These are phyloP conservation scores for Gallinago jamesoni DNA, from an alignment of 2,113 vertebrate genomes.

Conservation along the genomic window DNA sequence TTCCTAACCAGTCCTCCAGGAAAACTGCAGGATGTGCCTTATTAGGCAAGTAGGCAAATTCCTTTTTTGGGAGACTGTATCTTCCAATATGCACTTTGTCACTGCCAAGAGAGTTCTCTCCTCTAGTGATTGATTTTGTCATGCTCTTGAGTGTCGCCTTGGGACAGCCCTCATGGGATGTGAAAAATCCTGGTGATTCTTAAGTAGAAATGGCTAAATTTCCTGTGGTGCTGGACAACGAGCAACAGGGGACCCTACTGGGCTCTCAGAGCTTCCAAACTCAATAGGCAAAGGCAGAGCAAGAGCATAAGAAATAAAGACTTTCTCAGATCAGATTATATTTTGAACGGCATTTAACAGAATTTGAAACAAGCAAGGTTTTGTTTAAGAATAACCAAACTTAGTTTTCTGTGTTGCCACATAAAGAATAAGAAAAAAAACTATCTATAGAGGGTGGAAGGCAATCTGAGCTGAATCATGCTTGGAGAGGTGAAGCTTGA, in stretches of 20 bases:
- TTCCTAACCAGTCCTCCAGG: not conserved
- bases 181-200: not conserved
- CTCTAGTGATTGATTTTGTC: not conserved
- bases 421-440: not conserved
- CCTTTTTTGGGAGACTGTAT: not conserved
- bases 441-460: not conserved
- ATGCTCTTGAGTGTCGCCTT: accelerated
- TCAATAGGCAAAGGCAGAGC: not conserved
- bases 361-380: not conserved
- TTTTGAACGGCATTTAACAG: not conserved
- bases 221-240: not conserved
- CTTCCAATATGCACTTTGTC: not conserved
- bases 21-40: not conserved
- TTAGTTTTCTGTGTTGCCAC: not conserved
- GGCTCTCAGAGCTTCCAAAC: not conserved
- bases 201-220: not conserved
- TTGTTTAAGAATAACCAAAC: not conserved
- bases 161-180: not conserved
- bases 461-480: not conserved
- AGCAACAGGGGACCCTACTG: not conserved
- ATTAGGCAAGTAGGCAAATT: not conserved
- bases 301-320: not conserved
- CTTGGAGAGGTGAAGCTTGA: not conserved
- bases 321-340: not conserved
- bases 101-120: not conserved